Percentiles rank a stretch among this genome's conserved stretches.
Evolutionary conservation across 1,140 invertebrate genomes (phyloP).

Genomic region (Drosophila bipectinata): DNA sequence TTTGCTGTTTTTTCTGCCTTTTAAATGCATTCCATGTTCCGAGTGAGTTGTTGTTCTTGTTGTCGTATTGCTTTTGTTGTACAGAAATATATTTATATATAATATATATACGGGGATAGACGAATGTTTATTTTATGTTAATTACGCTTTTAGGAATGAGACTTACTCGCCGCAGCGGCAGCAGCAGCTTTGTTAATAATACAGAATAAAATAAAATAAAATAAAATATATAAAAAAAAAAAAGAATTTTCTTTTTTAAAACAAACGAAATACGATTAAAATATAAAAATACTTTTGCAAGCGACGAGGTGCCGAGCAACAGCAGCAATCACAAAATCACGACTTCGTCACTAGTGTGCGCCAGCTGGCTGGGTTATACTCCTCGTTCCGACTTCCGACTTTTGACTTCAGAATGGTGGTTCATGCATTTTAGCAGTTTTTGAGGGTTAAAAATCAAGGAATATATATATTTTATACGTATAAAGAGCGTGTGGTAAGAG

Average conservation of each 20-base stretch:
- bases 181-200: slow-evolving; percentile 39
- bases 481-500: slow-evolving; percentile 10
- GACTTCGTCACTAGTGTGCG: slow-evolving; percentile 4
- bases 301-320: neutral
- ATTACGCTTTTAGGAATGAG: slow-evolving; percentile 51
- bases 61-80: slow-evolving; percentile 30
- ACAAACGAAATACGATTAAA: slow-evolving; percentile 25
- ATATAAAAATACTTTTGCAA: slow-evolving; percentile 37
- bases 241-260: slow-evolving; percentile 12
- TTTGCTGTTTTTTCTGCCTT: slow-evolving; percentile 5
- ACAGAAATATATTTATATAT: slow-evolving; percentile 20
- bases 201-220: slow-evolving; percentile 24
- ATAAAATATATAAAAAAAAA: slow-evolving; percentile 12
- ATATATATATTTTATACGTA: slow-evolving; percentile 22
- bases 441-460: slow-evolving; percentile 14
- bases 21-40: slow-evolving; percentile 17
- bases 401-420: neutral
- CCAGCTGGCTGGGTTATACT: no score
- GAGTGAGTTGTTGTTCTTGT: slow-evolving; percentile 13
- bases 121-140: slow-evolving; percentile 49
- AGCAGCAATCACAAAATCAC: slow-evolving; percentile 13
- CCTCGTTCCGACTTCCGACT: neutral
- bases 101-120: slow-evolving; percentile 23
- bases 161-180: slow-evolving; percentile 21
- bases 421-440: slow-evolving; percentile 1